Conservation (phyloP, 2,113 vertebrate species). For the Tetrax tetrax region DNA sequence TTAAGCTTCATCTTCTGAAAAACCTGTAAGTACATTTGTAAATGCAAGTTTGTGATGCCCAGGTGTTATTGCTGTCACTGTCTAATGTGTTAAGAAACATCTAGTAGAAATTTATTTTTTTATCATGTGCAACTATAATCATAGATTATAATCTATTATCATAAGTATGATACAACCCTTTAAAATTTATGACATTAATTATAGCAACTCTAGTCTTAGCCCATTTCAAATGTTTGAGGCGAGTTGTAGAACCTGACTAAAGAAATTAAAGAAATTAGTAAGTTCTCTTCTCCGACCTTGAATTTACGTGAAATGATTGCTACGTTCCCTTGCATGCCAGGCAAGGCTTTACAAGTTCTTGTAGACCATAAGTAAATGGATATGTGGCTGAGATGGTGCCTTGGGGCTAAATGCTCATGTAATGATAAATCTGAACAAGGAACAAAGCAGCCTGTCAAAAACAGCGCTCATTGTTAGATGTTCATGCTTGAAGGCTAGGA, state of each 20-base stretch:
- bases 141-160: not conserved
- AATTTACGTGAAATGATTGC: not conserved
- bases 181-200: not conserved
- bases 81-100: not conserved
- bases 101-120: not conserved
- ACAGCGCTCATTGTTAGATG: not conserved
- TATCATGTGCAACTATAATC: not conserved
- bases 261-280: not conserved
- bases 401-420: not conserved
- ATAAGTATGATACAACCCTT: not conserved
- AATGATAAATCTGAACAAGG: conserved; percentile 26
- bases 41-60: not conserved
- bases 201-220: not conserved
- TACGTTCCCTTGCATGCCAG: not conserved
- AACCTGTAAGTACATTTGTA: not conserved
- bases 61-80: not conserved
- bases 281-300: not conserved
- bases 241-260: not conserved
- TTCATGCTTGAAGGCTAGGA: conserved; percentile 6
- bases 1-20: not conserved
- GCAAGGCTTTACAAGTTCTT: conserved; percentile 8
- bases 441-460: conserved; percentile 21
- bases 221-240: not conserved
- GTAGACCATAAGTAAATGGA: not conserved
- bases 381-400: not conserved